Percentiles rank a stretch among this genome's conserved stretches.
These are phyloP conservation scores for Gymnocephalus cernua DNA, from an alignment of 2,113 vertebrate species.

Conservation along the genomic window DNA sequence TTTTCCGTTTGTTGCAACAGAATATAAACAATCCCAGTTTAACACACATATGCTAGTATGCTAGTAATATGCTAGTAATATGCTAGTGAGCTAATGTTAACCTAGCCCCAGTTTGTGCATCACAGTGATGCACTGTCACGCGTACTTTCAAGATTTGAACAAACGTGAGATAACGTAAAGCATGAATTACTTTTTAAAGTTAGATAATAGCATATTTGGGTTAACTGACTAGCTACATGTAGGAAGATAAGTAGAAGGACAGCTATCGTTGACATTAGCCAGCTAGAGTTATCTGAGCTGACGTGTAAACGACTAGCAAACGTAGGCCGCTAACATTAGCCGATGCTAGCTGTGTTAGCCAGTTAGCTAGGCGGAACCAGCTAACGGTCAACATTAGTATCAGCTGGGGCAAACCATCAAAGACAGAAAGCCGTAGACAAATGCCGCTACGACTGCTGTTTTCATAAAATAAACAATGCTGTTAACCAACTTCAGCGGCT, in stretches of 20 bases:
- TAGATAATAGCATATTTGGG: rapidly evolving
- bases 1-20: background rate
- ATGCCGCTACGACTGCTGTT: background rate
- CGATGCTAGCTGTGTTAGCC: constrained; percentile 27
- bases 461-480: background rate
- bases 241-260: background rate
- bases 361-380: constrained; percentile 34
- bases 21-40: constrained; percentile 9
- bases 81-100: constrained; percentile 46
- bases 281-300: constrained; percentile 67
- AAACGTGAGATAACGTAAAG: background rate
- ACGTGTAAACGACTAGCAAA: constrained; percentile 72
- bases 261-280: constrained; percentile 16
- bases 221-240: no score
- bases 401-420: background rate
- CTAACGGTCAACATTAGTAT: constrained; percentile 59
- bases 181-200: rapidly evolving
- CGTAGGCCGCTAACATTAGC: constrained; percentile 70
- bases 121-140: background rate
- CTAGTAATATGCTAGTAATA: no score
- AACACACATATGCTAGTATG: constrained; percentile 53
- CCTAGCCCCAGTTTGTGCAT: background rate
- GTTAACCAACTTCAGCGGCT: background rate
- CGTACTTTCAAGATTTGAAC: background rate
- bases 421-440: background rate